Percentiles rank a stretch among this genome's conserved stretches.
phyloP scores from a whole-genome alignment of 2,113 vertebrate species.

The Sceloporus tristichus region DNA sequence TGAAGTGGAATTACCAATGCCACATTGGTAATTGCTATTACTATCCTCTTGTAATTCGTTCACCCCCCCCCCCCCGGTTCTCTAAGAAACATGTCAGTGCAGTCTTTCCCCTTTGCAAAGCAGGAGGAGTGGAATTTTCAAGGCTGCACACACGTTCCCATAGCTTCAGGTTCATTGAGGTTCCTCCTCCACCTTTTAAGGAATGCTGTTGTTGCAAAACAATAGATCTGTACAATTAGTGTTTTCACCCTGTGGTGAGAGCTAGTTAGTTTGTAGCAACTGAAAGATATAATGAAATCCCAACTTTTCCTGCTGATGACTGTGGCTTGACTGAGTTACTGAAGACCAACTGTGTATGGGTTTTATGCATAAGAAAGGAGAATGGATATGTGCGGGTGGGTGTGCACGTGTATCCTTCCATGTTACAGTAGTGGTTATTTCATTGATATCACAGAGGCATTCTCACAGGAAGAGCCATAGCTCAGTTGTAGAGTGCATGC shows the following conservation, averaged over 20 bases:
- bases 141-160: fast-evolving
- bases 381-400: neutral
- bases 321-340: neutral
- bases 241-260: neutral
- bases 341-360: neutral
- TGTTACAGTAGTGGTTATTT: neutral
- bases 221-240: slow-evolving; percentile 14
- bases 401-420: neutral
- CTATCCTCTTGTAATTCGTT: neutral
- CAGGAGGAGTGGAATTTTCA: neutral
- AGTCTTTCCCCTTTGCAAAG: neutral
- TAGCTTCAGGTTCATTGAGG: slow-evolving; percentile 27
- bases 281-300: slow-evolving; percentile 39
- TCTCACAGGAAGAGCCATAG: neutral
- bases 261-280: slow-evolving; percentile 15
- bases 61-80: neutral
- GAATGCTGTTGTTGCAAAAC: neutral
- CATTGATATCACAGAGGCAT: slow-evolving; percentile 8
- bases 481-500: neutral
- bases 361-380: neutral
- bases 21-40: neutral
- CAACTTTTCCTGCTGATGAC: slow-evolving; percentile 4
- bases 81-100: neutral
- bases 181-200: neutral
- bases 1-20: neutral